A percentile compares a stretch with the other conserved stretches of the same genome.
Conservation (phyloP, 2,797 vertebrate genomes). For the Hylomyscus alleni region DNA sequence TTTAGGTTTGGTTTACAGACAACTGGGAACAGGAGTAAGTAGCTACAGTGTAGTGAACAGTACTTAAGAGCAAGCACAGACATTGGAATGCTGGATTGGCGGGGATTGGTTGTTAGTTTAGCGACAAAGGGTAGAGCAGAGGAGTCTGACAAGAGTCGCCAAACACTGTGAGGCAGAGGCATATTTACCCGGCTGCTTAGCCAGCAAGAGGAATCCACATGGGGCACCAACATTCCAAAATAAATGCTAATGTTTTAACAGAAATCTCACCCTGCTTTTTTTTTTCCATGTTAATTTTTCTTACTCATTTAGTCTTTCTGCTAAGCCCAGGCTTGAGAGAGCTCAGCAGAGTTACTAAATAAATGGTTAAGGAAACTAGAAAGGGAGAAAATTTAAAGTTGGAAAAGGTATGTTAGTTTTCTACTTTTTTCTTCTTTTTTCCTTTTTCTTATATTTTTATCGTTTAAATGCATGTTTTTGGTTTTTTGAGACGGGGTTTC, state of each 20-base stretch:
- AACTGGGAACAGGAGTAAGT: background rate
- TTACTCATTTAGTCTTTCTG: background rate
- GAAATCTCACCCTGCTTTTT: background rate
- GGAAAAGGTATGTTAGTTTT: background rate
- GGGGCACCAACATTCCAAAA: background rate
- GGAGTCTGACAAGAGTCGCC: background rate
- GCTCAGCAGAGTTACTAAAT: background rate
- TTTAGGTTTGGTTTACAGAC: background rate
- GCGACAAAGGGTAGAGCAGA: background rate
- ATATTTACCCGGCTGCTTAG: background rate
- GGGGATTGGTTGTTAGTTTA: background rate
- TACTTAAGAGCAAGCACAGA: background rate
- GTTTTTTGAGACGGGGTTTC: background rate
- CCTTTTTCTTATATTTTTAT: too few relatives aligned
- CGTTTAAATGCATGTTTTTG: too few relatives aligned
- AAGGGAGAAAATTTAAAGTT: background rate
- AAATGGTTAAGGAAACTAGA: slow-evolving; percentile 45
- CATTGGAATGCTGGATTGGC: background rate
- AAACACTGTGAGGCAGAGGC: background rate
- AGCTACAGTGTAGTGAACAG: background rate
- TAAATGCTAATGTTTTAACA: slow-evolving; percentile 2
- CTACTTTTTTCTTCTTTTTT: too few relatives aligned
- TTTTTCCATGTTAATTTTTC: background rate
- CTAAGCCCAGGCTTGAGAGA: background rate
- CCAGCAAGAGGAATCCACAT: background rate